phyloP scores from a whole-genome alignment of 2,888 invertebrate species.

The Eupithecia inturbata region DNA sequence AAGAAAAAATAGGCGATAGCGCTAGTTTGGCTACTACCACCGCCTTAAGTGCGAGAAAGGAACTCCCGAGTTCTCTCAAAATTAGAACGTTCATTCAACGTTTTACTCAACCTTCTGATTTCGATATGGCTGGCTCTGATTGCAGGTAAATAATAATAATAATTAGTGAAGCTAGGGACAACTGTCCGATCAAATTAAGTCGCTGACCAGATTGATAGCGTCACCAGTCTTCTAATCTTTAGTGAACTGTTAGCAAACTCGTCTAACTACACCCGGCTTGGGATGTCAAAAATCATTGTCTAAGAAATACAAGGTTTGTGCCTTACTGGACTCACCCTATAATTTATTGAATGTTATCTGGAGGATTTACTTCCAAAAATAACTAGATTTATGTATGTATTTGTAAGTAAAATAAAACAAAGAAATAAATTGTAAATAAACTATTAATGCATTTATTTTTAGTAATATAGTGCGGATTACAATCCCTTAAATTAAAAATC shows the following conservation, averaged over 20 bases:
- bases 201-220: neutral
- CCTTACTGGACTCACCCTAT: neutral
- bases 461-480: constrained; percentile 32
- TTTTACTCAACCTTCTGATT: neutral
- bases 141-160: neutral
- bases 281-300: constrained; percentile 4
- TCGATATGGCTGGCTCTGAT: neutral
- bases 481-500: neutral
- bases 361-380: neutral
- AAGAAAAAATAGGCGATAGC: neutral
- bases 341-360: neutral
- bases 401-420: constrained; percentile 28
- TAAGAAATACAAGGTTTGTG: constrained; percentile 9
- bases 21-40: neutral
- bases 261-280: neutral
- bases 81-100: neutral
- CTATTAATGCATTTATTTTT: constrained; percentile 33
- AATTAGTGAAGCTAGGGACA: neutral
- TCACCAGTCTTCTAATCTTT: neutral
- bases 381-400: constrained; percentile 7
- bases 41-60: neutral
- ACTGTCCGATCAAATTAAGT: neutral
- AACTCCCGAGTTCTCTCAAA: neutral
- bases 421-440: constrained; percentile 42
- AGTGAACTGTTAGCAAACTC: neutral